These are phyloP conservation scores for Phrynocephalus guinanensis DNA, from an alignment of 2,797 vertebrate genomes.

Conservation along the genomic window DNA sequence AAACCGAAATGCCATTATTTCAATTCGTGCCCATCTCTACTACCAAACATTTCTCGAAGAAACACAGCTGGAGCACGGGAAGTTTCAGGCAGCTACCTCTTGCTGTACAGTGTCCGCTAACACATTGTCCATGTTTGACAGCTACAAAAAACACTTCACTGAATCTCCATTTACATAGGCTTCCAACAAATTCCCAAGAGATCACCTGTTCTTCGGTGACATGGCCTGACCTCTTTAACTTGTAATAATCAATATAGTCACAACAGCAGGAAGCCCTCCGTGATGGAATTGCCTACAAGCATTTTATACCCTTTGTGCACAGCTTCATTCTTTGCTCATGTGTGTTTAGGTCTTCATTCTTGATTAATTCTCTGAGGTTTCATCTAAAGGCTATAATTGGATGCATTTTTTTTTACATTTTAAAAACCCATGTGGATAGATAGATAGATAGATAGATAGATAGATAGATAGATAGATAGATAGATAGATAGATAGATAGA, in stretches of 20 bases:
- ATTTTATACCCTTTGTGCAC: background rate
- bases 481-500: too few relatives aligned
- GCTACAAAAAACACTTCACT: background rate
- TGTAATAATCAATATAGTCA: background rate
- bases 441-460: too few relatives aligned
- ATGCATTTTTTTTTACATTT: background rate
- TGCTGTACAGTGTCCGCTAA: background rate
- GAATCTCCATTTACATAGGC: background rate
- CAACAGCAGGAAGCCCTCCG: background rate
- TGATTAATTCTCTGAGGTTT: constrained; percentile 35
- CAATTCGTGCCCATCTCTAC: too few relatives aligned
- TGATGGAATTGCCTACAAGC: constrained; percentile 15
- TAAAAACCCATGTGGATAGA: constrained; percentile 15
- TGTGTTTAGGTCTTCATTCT: background rate
- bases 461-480: too few relatives aligned
- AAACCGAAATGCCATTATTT: too few relatives aligned
- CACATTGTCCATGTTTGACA: background rate
- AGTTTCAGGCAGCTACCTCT: background rate
- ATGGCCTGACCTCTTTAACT: constrained; percentile 14
- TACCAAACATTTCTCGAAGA: background rate
- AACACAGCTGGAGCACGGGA: background rate
- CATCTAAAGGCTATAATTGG: constrained; percentile 49
- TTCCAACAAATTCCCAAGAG: background rate
- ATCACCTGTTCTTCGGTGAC: constrained; percentile 18
- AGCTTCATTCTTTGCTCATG: constrained; percentile 19